A percentile compares a stretch with the other conserved stretches of the same genome.
These are phyloP conservation scores for Daubentonia madagascariensis DNA, from an alignment of 2,113 vertebrate species.

Conservation along the genomic window DNA sequence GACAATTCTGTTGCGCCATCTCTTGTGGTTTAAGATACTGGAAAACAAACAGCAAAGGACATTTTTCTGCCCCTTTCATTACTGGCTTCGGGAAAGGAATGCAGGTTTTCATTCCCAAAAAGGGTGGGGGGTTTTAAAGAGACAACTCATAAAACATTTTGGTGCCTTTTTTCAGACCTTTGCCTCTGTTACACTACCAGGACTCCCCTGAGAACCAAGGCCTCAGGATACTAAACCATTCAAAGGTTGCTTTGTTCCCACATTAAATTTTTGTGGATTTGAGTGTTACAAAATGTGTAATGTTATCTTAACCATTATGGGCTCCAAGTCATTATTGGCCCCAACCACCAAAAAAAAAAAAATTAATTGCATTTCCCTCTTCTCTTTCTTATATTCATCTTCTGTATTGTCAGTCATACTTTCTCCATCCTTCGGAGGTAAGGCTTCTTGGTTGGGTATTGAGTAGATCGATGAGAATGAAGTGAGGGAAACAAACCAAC, in stretches of 20 bases:
- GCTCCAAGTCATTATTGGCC: background rate
- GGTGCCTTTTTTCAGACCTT: too few relatives aligned
- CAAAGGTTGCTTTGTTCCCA: background rate
- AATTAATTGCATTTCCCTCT: background rate
- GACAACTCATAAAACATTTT: too few relatives aligned
- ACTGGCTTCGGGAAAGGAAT: too few relatives aligned
- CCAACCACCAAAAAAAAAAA: background rate
- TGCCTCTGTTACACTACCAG: background rate
- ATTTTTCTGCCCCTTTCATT: too few relatives aligned
- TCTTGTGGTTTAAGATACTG: too few relatives aligned
- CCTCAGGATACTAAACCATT: background rate
- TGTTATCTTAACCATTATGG: background rate
- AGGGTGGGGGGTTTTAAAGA: too few relatives aligned
- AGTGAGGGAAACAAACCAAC: background rate
- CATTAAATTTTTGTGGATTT: background rate
- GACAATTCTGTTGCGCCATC: too few relatives aligned
- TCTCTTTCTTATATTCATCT: background rate
- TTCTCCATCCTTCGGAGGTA: background rate
- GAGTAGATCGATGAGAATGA: background rate
- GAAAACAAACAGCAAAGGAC: too few relatives aligned
- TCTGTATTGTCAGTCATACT: background rate
- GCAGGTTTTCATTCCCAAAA: too few relatives aligned
- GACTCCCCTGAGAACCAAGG: background rate
- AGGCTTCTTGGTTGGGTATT: background rate
- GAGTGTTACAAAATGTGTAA: background rate